phyloP scores from a whole-genome alignment of 2,888 invertebrate species.

The Atrina japonica region DNA sequence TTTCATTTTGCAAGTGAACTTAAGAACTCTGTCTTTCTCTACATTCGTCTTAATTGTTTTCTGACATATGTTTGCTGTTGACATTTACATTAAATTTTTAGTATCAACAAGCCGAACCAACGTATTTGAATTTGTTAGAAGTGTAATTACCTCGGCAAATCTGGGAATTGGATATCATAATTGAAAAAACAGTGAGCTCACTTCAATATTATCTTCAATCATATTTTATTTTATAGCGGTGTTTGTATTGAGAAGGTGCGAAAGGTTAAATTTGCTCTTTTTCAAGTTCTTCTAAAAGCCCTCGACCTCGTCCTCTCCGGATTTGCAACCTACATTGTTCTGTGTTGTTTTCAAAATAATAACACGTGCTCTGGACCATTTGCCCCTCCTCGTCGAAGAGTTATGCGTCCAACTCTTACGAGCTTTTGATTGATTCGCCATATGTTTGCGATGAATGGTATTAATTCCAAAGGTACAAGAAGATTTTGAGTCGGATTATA shows the following conservation, averaged over 20 bases:
- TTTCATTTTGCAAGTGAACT: too few relatives aligned
- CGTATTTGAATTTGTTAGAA: too few relatives aligned
- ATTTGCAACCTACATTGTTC: constrained; percentile 13
- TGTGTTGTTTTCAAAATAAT: neutral
- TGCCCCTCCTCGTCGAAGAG: constrained; percentile 17
- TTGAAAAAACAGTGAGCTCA: neutral
- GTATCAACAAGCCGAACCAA: too few relatives aligned
- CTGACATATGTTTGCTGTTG: too few relatives aligned
- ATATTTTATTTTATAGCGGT: too few relatives aligned
- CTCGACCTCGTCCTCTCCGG: constrained; percentile 1
- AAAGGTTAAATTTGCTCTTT: too few relatives aligned
- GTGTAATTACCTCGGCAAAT: too few relatives aligned
- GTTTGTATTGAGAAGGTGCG: too few relatives aligned
- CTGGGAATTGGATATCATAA: neutral
- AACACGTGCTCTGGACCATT: constrained; percentile 20
- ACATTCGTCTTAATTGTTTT: too few relatives aligned
- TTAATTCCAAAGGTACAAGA: constrained; percentile 25
- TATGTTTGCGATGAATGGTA: constrained; percentile 22
- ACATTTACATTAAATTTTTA: too few relatives aligned
- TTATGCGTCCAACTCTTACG: constrained; percentile 7
- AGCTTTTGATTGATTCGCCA: constrained; percentile 19
- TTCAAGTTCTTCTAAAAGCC: neutral
- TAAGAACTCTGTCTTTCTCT: too few relatives aligned
- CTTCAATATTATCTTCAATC: neutral
- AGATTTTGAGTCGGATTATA: constrained; percentile 14